phyloP scores from a whole-genome alignment of 2,888 invertebrate genomes.

The Operophtera brumata region DNA sequence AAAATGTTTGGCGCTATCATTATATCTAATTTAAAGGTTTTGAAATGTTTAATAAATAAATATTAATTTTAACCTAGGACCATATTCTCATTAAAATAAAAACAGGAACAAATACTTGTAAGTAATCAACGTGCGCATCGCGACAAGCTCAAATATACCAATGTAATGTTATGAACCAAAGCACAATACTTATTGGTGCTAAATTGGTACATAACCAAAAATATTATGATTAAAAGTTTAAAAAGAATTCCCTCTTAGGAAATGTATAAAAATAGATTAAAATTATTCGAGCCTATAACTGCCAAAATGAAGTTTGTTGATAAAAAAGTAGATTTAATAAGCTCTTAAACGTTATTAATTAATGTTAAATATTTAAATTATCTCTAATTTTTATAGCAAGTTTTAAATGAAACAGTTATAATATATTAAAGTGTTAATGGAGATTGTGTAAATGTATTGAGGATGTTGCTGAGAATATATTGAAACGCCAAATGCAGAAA shows the following conservation, averaged over 20 bases:
- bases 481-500: constrained; percentile 31
- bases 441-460: constrained; percentile 27
- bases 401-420: constrained; percentile 34
- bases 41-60: neutral
- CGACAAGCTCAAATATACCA: constrained; percentile 15
- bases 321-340: constrained; percentile 37
- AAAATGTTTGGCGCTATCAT: constrained; percentile 4
- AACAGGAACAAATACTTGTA: neutral
- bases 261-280: constrained; percentile 10
- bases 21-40: neutral
- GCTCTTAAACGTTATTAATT: constrained; percentile 38
- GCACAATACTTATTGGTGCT: constrained; percentile 42
- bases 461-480: constrained; percentile 20
- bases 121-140: neutral
- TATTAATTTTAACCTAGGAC: neutral
- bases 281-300: constrained; percentile 32
- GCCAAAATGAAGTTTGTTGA: constrained; percentile 38
- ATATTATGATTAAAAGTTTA: constrained; percentile 41
- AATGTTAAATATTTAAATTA: constrained; percentile 36
- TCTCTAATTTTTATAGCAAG: constrained; percentile 35
- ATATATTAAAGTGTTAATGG: constrained; percentile 34
- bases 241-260: constrained; percentile 46
- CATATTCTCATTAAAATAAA: neutral
- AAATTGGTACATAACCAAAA: constrained; percentile 29
- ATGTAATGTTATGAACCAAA: constrained; percentile 11